phyloP scores from a whole-genome alignment of 2,797 vertebrate genomes.

The Picus viridis region DNA sequence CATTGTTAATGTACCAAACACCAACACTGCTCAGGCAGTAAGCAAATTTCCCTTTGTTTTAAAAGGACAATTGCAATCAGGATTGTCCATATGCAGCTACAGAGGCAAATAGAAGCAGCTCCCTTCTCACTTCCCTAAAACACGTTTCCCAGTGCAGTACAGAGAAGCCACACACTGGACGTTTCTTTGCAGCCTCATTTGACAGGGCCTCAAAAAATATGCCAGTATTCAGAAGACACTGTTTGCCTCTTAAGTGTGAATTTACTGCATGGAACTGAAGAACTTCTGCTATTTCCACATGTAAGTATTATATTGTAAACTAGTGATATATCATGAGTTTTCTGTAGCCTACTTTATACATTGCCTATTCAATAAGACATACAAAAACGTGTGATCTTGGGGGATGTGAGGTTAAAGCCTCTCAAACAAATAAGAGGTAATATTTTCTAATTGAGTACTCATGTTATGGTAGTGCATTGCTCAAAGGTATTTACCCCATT shows the following conservation, averaged over 20 bases:
- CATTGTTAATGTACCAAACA: not conserved
- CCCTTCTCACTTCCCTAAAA: not conserved
- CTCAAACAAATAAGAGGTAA: slow-evolving; percentile 27
- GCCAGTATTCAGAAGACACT: not conserved
- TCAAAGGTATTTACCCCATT: slow-evolving; percentile 27
- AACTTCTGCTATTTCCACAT: slow-evolving; percentile 1
- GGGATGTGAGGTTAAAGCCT: not conserved
- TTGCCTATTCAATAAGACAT: not conserved
- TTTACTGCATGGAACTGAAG: not conserved
- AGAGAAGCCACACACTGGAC: not conserved
- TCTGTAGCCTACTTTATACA: not conserved
- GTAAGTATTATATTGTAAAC: not conserved
- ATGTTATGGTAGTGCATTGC: not conserved
- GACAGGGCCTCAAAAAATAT: not conserved
- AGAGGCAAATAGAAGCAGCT: not conserved
- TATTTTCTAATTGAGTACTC: slow-evolving; percentile 44
- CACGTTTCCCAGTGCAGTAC: not conserved
- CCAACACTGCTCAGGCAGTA: not conserved
- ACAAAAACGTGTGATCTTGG: not conserved
- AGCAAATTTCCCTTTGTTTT: slow-evolving; percentile 27
- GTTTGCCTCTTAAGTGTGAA: not conserved
- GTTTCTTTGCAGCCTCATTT: not conserved
- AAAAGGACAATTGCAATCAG: not conserved
- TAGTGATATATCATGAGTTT: not conserved
- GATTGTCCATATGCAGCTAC: not conserved